Conservation (phyloP, 2,113 vertebrate species). For the Aythya baeri region DNA sequence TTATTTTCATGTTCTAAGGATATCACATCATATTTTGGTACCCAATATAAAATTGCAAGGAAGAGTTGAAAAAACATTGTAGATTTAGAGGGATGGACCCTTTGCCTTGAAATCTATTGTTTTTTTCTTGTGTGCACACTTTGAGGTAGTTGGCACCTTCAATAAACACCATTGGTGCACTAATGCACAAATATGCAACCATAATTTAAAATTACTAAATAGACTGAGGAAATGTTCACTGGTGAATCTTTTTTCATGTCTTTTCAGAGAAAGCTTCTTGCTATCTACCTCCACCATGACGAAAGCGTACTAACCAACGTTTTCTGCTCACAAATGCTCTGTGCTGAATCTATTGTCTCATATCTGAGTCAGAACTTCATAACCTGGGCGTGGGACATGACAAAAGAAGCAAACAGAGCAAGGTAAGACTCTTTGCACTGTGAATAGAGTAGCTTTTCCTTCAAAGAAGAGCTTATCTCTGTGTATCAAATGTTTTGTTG, state of each 20-base stretch:
- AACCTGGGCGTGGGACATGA: slow-evolving; percentile 99
- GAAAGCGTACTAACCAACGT: slow-evolving; percentile 99
- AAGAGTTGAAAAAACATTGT: background rate
- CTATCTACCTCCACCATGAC: slow-evolving; percentile 99
- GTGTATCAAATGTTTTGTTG: background rate
- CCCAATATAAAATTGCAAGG: slow-evolving; percentile 14
- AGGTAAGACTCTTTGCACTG: slow-evolving; percentile 80
- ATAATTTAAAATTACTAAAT: background rate
- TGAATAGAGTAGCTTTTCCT: background rate
- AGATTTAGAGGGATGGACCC: background rate
- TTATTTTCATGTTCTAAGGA: background rate
- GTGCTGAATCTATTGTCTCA: slow-evolving; percentile 97
- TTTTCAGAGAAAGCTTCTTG: slow-evolving; percentile 97
- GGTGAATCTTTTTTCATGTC: slow-evolving; percentile 28
- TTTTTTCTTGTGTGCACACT: fast-evolving
- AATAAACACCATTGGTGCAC: background rate
- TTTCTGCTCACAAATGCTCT: slow-evolving; percentile 99
- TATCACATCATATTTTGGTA: background rate
- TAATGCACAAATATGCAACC: background rate
- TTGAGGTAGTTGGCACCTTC: background rate
- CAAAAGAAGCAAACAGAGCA: slow-evolving; percentile 97
- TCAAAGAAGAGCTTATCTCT: background rate
- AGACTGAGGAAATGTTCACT: background rate
- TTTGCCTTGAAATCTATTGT: background rate
- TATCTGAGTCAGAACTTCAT: slow-evolving; percentile 99